Conservation (phyloP, 2,888 invertebrate species). For the Pogonocherus hispidulus region DNA sequence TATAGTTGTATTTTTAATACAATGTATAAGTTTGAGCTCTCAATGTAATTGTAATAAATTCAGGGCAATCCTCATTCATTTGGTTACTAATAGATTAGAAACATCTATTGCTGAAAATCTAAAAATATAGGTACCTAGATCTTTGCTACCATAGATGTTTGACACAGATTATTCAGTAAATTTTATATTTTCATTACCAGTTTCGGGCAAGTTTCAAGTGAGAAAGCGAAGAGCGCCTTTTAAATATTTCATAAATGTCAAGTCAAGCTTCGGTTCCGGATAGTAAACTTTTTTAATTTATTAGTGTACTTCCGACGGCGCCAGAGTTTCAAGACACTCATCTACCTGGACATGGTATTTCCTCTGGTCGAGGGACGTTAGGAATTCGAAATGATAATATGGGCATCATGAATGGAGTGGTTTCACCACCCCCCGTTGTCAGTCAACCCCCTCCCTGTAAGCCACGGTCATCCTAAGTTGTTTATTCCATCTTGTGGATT, state of each 20-base stretch:
- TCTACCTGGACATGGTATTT: slow-evolving; percentile 34
- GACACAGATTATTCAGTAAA: slow-evolving; percentile 27
- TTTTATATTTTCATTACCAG: slow-evolving; percentile 19
- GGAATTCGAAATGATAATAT: slow-evolving; percentile 30
- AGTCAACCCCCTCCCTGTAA: slow-evolving; percentile 22
- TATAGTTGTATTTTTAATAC: too few species aligned
- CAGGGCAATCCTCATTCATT: too few species aligned
- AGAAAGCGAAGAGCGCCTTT: slow-evolving; percentile 7
- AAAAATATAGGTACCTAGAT: too few species aligned
- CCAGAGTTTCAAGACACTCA: slow-evolving; percentile 40
- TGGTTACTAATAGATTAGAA: too few species aligned
- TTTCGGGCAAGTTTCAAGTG: neutral
- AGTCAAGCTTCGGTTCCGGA: slow-evolving; percentile 47
- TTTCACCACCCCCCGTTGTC: slow-evolving; percentile 19
- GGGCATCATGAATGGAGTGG: slow-evolving; percentile 24
- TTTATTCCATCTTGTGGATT: neutral
- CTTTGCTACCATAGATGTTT: too few species aligned
- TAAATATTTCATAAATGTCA: slow-evolving; percentile 49
- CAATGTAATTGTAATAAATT: too few species aligned
- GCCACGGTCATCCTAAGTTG: slow-evolving; percentile 12
- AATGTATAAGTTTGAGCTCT: too few species aligned
- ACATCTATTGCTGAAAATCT: too few species aligned
- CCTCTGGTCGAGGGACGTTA: slow-evolving; percentile 24
- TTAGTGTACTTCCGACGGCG: slow-evolving; percentile 55
- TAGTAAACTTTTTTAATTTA: slow-evolving; percentile 52